These are phyloP conservation scores for Leptodon cayanensis DNA, from an alignment of 2,797 vertebrate genomes.

Conservation along the genomic window DNA sequence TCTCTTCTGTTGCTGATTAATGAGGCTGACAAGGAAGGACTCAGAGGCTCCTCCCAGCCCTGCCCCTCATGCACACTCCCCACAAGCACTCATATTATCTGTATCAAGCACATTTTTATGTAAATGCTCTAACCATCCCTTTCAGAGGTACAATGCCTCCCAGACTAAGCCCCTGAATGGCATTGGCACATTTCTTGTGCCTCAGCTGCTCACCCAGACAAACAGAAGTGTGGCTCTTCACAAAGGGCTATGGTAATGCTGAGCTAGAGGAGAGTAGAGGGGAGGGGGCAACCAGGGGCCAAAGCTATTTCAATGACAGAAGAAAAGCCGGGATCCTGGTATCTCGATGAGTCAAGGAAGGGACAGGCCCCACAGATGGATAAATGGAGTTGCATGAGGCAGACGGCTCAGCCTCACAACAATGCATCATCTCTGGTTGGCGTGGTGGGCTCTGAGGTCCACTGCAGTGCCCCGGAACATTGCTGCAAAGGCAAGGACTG, in stretches of 20 bases:
- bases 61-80: background rate
- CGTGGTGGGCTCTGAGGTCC: background rate
- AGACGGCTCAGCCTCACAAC: background rate
- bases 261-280: background rate
- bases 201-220: constrained; percentile 64
- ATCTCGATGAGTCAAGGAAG: background rate
- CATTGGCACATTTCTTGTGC: constrained; percentile 38
- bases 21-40: background rate
- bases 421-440: background rate
- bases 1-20: background rate
- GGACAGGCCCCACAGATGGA: background rate
- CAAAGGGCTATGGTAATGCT: constrained; percentile 50
- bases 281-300: constrained; percentile 29
- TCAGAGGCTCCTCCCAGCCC: background rate
- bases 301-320: constrained; percentile 42
- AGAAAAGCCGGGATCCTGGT: background rate
- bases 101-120: constrained; percentile 66
- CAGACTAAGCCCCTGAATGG: constrained; percentile 50
- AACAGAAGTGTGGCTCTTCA: constrained; percentile 60
- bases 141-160: constrained; percentile 58
- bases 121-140: constrained; percentile 57
- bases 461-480: accelerated
- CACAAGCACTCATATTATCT: constrained; percentile 47
- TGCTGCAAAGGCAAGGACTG: background rate
- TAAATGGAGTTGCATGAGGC: background rate